phyloP scores from a whole-genome alignment of 2,888 invertebrate species.

The Erebia aethiops region DNA sequence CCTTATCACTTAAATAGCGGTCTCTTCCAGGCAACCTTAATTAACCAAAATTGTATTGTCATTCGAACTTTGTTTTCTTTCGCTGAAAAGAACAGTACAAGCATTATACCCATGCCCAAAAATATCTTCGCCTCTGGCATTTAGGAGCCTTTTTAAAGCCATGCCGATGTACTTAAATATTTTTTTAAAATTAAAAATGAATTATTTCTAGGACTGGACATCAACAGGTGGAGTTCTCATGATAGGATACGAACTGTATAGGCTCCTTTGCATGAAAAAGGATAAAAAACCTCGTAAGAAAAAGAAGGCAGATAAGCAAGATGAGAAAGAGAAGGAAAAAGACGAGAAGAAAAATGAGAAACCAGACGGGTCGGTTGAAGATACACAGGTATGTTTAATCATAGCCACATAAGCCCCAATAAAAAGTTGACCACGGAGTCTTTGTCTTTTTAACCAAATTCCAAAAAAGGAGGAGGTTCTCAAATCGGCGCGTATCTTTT shows the following conservation, averaged over 20 bases:
- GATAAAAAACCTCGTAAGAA: slow-evolving; percentile 83
- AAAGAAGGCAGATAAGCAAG: slow-evolving; percentile 69
- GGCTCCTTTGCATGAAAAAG: slow-evolving; percentile 92
- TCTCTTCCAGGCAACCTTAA: no score
- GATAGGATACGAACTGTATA: slow-evolving; percentile 98
- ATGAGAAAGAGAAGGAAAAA: slow-evolving; percentile 65
- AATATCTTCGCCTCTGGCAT: no score
- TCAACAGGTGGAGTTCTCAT: slow-evolving; percentile 95
- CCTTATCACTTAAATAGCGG: no score
- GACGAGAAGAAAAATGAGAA: slow-evolving; percentile 57
- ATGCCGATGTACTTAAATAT: neutral
- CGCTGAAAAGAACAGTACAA: no score
- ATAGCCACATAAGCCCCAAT: neutral
- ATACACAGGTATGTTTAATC: slow-evolving; percentile 60
- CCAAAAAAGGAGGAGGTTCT: no score
- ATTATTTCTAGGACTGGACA: slow-evolving; percentile 87
- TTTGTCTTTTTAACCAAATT: no score
- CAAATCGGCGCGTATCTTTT: no score
- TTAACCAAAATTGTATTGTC: no score
- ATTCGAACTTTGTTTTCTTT: no score
- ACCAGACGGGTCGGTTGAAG: slow-evolving; percentile 65
- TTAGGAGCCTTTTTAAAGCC: no score
- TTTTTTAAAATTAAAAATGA: neutral
- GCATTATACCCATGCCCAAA: no score
- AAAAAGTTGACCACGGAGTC: no score